A percentile compares a stretch with the other conserved stretches of the same genome.
Evolutionary conservation across 30 jellyfish, hydroid and myxozoan species (phyloP).

Genomic region (Nemopilema nomurai): DNA sequence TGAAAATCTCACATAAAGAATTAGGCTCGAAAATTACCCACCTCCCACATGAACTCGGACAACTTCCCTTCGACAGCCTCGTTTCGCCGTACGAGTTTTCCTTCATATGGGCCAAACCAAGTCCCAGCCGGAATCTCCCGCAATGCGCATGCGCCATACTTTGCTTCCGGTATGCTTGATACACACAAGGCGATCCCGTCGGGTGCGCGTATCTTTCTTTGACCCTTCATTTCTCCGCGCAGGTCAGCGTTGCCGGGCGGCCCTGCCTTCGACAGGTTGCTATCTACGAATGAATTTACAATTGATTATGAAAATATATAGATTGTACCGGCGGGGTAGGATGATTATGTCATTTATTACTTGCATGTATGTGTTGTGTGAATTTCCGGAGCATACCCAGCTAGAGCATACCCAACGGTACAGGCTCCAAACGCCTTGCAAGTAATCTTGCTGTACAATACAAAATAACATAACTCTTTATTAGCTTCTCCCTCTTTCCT

Average conservation of each 20-base stretch:
- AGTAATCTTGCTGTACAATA: too few relatives aligned
- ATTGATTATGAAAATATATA: too few relatives aligned
- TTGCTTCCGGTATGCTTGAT: conserved; percentile 90
- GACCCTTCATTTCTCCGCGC: conserved; percentile 20
- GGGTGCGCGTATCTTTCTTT: conserved; percentile 68
- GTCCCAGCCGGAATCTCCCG: conserved; percentile 85
- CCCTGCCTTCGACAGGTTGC: neutral
- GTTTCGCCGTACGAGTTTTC: conserved; percentile 74
- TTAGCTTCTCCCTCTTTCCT: too few relatives aligned
- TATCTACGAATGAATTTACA: neutral
- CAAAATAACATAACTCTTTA: too few relatives aligned
- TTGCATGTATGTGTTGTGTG: too few relatives aligned
- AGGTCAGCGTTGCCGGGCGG: neutral
- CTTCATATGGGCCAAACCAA: conserved; percentile 99
- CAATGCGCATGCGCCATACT: conserved; percentile 83
- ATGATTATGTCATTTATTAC: too few relatives aligned
- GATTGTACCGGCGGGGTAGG: too few relatives aligned
- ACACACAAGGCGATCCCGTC: conserved; percentile 85
- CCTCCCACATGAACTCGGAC: conserved; percentile 98
- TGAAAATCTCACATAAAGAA: neutral
- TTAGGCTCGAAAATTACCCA: conserved; percentile 28
- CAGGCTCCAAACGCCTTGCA: too few relatives aligned
- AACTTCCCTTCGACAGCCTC: conserved; percentile 34
- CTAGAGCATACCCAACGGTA: too few relatives aligned
- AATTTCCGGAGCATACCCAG: too few relatives aligned